phyloP scores from a whole-genome alignment of 2,888 invertebrate genomes.

The Lepidochrysops patricia region DNA sequence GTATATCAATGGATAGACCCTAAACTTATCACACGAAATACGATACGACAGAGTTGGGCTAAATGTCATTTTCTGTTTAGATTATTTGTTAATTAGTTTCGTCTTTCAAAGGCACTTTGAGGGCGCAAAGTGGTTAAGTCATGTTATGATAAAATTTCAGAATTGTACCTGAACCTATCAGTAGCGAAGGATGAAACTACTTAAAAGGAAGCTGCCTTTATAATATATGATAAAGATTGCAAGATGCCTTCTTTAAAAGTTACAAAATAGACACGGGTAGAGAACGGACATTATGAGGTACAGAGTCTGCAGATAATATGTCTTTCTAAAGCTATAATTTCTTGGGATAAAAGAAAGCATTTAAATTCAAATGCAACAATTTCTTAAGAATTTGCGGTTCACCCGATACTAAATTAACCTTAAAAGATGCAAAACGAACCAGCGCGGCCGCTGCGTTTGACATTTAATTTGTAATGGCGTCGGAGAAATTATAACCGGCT shows the following conservation, averaged over 20 bases:
- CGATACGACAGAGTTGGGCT: not conserved
- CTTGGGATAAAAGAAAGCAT: not conserved
- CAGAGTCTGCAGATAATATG: no score
- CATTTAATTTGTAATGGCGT: slow-evolving; percentile 1
- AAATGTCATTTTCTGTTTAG: not conserved
- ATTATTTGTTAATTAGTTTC: not conserved
- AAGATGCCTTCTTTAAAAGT: no score
- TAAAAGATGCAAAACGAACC: not conserved
- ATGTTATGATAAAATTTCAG: no score
- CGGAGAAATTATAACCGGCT: not conserved
- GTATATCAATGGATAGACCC: no score
- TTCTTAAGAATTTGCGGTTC: not conserved
- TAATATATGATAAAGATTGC: no score
- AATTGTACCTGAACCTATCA: no score
- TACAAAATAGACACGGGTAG: no score
- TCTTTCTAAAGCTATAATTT: no score
- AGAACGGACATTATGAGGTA: no score
- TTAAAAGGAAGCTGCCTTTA: no score
- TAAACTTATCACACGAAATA: no score
- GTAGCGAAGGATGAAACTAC: no score
- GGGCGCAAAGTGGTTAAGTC: not conserved
- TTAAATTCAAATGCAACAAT: not conserved
- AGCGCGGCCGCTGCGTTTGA: not conserved
- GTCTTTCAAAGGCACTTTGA: not conserved
- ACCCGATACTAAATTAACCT: not conserved